A percentile compares a stretch with the other conserved stretches of the same genome.
phyloP scores from a whole-genome alignment of 2,888 invertebrate genomes.

The Hydrotaea diabolus region DNA sequence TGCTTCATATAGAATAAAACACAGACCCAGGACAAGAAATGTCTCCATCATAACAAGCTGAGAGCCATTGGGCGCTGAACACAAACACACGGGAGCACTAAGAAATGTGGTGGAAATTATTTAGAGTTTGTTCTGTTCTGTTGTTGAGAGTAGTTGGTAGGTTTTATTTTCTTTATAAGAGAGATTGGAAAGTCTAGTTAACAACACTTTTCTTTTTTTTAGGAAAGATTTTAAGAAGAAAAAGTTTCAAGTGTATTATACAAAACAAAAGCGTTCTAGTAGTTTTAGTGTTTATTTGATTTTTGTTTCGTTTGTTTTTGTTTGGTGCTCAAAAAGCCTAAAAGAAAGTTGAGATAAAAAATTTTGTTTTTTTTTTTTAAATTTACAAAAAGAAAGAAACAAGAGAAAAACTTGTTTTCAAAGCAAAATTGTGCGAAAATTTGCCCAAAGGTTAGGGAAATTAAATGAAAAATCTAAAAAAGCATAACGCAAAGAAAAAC shows the following conservation, averaged over 20 bases:
- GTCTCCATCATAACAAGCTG: conserved; percentile 84
- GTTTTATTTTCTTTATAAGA: neutral
- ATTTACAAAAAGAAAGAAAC: conserved; percentile 39
- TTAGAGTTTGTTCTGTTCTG: neutral
- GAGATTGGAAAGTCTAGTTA: neutral
- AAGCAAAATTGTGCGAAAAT: conserved; percentile 69
- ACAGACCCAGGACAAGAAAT: conserved; percentile 85
- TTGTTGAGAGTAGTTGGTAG: neutral
- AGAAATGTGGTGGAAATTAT: conserved; percentile 36
- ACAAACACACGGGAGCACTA: conserved; percentile 59
- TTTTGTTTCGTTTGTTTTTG: conserved; percentile 21
- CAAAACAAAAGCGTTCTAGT: conserved; percentile 12
- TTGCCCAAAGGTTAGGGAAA: conserved; percentile 62
- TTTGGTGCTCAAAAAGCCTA: conserved; percentile 55
- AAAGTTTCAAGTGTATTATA: conserved; percentile 25
- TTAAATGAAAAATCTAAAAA: conserved; percentile 23
- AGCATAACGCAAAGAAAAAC: conserved; percentile 15
- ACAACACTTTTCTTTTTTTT: conserved; percentile 25
- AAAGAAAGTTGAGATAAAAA: conserved; percentile 26
- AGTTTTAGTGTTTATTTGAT: conserved; percentile 24
- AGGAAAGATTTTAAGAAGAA: neutral
- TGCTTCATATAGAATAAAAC: conserved; percentile 86
- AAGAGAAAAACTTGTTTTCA: conserved; percentile 36
- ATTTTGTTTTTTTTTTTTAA: neutral
- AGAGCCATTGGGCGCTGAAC: conserved; percentile 74